These are phyloP conservation scores for Holotrichia oblita DNA, from an alignment of 1,140 invertebrate species.

Conservation along the genomic window DNA sequence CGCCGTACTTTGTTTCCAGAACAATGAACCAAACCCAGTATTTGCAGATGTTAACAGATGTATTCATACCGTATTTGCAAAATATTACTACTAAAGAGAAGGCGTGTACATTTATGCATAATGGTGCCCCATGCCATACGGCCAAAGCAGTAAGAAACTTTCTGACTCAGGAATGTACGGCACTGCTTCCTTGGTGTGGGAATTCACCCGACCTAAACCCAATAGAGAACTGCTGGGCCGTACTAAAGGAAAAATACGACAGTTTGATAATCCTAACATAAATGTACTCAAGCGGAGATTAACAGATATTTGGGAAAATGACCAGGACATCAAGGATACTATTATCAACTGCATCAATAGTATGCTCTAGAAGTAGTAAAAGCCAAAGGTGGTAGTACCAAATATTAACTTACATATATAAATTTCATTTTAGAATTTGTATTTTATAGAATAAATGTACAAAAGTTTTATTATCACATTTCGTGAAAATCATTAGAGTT, in stretches of 20 bases:
- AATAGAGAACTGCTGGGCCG: slow-evolving; percentile 43
- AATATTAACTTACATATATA: slow-evolving; percentile 40
- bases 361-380: background rate
- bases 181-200: slow-evolving; percentile 44
- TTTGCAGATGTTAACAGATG: slow-evolving; percentile 43
- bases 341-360: slow-evolving; percentile 39
- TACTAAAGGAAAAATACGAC: background rate
- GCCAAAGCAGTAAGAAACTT: slow-evolving; percentile 48
- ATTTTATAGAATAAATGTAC: slow-evolving; percentile 41
- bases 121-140: slow-evolving; percentile 45
- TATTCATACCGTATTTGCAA: slow-evolving; percentile 39
- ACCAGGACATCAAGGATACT: slow-evolving; percentile 25
- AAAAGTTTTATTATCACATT: slow-evolving; percentile 44
- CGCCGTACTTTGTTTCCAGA: slow-evolving; percentile 47
- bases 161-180: background rate
- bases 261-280: slow-evolving; percentile 19
- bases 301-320: slow-evolving; percentile 26
- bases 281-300: slow-evolving; percentile 14
- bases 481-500: background rate
- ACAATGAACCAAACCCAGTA: slow-evolving; percentile 50
- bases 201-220: slow-evolving; percentile 46
- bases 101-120: background rate
- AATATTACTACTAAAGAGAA: slow-evolving; percentile 40
- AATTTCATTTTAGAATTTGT: slow-evolving; percentile 18
- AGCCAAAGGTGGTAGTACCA: background rate